Evolutionary conservation across 2,797 vertebrate species (phyloP).

Genomic region (Enteromius trimaculatus): DNA sequence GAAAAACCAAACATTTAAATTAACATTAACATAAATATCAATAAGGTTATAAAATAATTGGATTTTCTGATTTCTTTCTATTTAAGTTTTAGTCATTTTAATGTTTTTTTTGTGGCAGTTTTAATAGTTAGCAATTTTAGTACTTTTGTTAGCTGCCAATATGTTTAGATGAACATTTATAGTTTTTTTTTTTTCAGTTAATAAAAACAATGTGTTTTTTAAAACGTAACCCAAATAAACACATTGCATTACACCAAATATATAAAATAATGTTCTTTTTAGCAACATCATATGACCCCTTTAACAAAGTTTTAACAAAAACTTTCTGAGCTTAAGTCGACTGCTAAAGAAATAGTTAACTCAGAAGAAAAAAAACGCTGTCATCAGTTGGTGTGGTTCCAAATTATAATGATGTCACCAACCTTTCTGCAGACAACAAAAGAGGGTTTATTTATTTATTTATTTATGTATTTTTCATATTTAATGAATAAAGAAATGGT

Average conservation of each 20-base stretch:
- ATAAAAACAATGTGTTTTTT: neutral
- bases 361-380: neutral
- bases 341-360: neutral
- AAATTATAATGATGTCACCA: neutral
- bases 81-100: neutral
- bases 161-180: too few relatives aligned
- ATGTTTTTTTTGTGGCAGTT: neutral
- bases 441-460: too few relatives aligned
- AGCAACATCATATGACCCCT: too few relatives aligned
- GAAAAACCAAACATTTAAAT: neutral
- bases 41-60: neutral
- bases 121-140: neutral
- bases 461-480: neutral
- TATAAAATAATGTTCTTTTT: too few relatives aligned
- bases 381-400: neutral
- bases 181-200: neutral
- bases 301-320: neutral
- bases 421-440: neutral
- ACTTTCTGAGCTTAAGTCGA: neutral
- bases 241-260: too few relatives aligned
- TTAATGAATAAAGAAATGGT: neutral
- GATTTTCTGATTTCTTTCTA: neutral
- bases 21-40: neutral
- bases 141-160: neutral
- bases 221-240: too few relatives aligned